phyloP scores from a whole-genome alignment of 35 echinoderm and acorn worm genomes.

The Acanthaster planci region DNA sequence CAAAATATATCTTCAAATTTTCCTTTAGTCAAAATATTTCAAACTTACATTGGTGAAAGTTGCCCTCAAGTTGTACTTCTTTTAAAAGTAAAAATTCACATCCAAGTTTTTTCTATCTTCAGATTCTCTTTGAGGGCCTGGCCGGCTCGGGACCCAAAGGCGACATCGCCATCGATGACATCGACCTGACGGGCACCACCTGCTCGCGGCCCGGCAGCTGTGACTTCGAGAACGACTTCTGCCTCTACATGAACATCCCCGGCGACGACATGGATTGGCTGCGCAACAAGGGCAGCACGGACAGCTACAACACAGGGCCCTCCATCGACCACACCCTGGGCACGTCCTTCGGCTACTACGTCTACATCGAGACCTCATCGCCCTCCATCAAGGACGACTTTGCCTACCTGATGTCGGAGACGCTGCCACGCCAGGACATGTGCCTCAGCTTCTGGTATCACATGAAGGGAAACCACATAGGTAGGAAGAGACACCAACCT shows the following conservation, averaged over 20 bases:
- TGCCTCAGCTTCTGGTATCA: constrained; percentile 87
- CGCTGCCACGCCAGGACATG: constrained; percentile 23
- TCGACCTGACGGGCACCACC: constrained; percentile 48
- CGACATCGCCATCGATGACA: constrained; percentile 83
- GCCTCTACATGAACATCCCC: constrained; percentile 50
- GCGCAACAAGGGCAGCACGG: constrained; percentile 39
- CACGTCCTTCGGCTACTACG: constrained; percentile 63
- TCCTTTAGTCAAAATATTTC: too few relatives aligned
- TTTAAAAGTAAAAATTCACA: not conserved
- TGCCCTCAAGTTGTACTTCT: too few relatives aligned
- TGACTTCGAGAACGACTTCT: constrained; percentile 63
- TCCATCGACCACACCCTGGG: constrained; percentile 66
- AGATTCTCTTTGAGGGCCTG: constrained; percentile 57
- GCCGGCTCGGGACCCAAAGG: constrained; percentile 27
- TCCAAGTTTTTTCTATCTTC: not conserved
- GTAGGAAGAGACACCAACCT: constrained; percentile 29
- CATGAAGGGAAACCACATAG: constrained; percentile 46
- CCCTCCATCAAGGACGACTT: constrained; percentile 32
- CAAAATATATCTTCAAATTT: too few relatives aligned
- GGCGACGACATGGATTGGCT: constrained; percentile 74
- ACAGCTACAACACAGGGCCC: constrained; percentile 57
- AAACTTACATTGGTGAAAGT: too few relatives aligned
- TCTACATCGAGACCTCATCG: constrained; percentile 67
- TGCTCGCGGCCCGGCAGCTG: constrained; percentile 33
- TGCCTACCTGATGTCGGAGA: constrained; percentile 57